phyloP scores from a whole-genome alignment of 2,797 vertebrate species.

The Siniperca obscura region DNA sequence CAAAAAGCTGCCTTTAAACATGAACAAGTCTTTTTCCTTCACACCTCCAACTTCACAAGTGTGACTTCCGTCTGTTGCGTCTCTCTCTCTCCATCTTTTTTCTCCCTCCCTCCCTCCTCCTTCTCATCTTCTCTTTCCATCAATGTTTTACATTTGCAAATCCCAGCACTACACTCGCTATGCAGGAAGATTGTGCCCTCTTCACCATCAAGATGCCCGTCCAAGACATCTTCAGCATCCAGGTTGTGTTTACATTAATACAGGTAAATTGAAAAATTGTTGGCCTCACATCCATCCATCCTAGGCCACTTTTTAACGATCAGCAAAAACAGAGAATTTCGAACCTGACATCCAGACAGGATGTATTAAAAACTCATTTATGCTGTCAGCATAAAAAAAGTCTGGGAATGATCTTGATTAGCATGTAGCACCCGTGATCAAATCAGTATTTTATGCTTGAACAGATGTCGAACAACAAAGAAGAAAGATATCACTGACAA shows the following conservation, averaged over 20 bases:
- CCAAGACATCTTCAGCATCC: slow-evolving; percentile 10
- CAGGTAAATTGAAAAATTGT: neutral
- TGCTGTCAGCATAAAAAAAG: neutral
- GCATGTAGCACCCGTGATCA: neutral
- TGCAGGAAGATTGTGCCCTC: slow-evolving; percentile 16
- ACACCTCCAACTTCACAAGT: slow-evolving; percentile 84
- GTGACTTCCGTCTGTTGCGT: slow-evolving; percentile 84
- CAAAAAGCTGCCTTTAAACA: slow-evolving; percentile 83
- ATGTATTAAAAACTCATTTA: slow-evolving; percentile 10
- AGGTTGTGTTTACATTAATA: neutral
- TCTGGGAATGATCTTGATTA: neutral
- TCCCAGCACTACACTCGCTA: neutral
- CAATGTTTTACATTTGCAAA: slow-evolving; percentile 54
- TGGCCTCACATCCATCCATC: neutral
- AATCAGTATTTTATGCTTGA: slow-evolving; percentile 2
- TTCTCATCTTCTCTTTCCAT: slow-evolving; percentile 41
- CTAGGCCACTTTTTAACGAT: neutral
- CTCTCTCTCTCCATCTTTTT: slow-evolving; percentile 59
- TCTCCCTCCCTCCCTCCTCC: slow-evolving; percentile 35
- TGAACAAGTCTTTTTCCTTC: slow-evolving; percentile 81
- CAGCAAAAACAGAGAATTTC: neutral
- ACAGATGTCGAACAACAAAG: slow-evolving; percentile 9
- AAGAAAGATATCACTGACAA: neutral
- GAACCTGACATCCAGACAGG: slow-evolving; percentile 1
- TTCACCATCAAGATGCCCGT: neutral